Conservation (phyloP, 2,888 invertebrate species). For the Napeogenes sylphis region DNA sequence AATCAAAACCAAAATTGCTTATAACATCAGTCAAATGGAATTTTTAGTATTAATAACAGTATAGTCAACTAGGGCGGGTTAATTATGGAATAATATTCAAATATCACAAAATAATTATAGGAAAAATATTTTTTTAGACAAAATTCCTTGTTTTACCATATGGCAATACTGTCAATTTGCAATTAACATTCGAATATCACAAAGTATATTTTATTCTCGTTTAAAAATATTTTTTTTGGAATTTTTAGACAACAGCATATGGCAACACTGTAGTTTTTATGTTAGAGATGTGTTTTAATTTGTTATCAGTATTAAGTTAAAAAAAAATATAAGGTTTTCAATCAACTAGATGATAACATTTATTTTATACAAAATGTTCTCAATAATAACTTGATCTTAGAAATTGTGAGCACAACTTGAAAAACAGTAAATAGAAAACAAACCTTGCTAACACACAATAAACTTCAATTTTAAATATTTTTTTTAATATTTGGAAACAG, state of each 20-base stretch:
- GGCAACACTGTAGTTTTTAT: conserved; percentile 2
- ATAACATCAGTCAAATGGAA: conserved; percentile 46
- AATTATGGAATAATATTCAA: conserved; percentile 42
- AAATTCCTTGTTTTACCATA: background rate
- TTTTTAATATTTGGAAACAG: too few relatives aligned
- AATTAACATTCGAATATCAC: background rate
- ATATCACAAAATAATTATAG: conserved; percentile 39
- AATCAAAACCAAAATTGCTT: conserved; percentile 43
- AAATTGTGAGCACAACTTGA: background rate
- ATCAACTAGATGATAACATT: conserved; percentile 4
- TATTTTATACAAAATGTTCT: conserved; percentile 5
- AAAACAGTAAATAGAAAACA: background rate
- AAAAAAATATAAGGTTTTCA: conserved; percentile 8
- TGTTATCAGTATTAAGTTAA: background rate
- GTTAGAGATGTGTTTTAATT: background rate
- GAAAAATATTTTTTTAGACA: conserved; percentile 17
- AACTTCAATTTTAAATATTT: background rate
- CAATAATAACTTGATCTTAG: conserved; percentile 7
- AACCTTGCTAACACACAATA: conserved; percentile 1
- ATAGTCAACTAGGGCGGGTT: conserved; percentile 36
- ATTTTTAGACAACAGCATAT: background rate
- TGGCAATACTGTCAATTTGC: conserved; percentile 1
- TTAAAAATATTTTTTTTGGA: background rate
- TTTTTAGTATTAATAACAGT: conserved; percentile 32
- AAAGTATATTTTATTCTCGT: too few relatives aligned